Conservation (phyloP, 1,140 invertebrate genomes). For the Leptinotarsa defecta region DNA sequence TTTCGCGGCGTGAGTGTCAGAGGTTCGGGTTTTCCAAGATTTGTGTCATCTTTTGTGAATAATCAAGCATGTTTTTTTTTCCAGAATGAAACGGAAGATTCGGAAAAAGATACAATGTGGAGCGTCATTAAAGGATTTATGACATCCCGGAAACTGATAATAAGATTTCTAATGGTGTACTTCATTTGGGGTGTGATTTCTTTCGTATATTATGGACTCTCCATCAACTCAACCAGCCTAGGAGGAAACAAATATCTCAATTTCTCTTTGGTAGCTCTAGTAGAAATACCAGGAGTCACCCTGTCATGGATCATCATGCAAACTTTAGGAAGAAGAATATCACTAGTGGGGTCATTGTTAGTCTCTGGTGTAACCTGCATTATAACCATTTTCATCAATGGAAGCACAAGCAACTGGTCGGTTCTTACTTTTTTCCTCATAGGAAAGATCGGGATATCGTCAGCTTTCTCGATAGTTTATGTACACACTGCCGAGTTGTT, state of each 20-base stretch:
- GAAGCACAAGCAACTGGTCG: conserved; percentile 57
- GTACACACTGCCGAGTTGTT: conserved; percentile 68
- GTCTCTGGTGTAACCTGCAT: conserved; percentile 63
- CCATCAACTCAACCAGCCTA: conserved; percentile 69
- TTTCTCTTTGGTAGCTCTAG: conserved; percentile 63
- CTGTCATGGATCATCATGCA: conserved; percentile 60
- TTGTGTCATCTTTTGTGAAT: background rate
- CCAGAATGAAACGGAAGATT: background rate
- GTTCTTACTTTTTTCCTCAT: conserved; percentile 63
- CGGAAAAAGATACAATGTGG: background rate
- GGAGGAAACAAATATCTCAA: conserved; percentile 70
- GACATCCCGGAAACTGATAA: conserved; percentile 57
- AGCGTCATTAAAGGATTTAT: conserved; percentile 55
- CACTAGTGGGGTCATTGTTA: conserved; percentile 53
- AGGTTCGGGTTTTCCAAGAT: too few relatives aligned
- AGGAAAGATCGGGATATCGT: conserved; percentile 69
- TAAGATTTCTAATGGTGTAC: conserved; percentile 58
- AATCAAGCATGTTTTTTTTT: background rate
- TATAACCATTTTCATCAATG: conserved; percentile 55
- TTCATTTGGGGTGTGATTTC: conserved; percentile 69
- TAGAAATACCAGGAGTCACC: conserved; percentile 67
- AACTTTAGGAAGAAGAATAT: conserved; percentile 60
- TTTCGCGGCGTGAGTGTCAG: too few relatives aligned
- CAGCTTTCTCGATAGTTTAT: conserved; percentile 66
- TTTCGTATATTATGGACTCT: conserved; percentile 74